These are phyloP conservation scores for Philhelius pedissequus DNA, from an alignment of 2,888 invertebrate species.

Conservation along the genomic window DNA sequence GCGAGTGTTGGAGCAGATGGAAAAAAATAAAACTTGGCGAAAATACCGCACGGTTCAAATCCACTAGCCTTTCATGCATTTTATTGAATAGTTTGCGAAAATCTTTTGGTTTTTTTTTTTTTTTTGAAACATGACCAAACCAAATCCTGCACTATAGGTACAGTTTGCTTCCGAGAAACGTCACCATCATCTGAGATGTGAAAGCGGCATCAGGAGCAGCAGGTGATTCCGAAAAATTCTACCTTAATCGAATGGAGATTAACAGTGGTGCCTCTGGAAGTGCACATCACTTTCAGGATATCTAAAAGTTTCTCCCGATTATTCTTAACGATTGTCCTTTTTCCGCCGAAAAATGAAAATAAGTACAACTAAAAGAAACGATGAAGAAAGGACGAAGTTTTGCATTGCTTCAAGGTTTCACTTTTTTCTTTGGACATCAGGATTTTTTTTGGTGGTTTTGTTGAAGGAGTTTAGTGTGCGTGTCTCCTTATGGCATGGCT, in stretches of 20 bases:
- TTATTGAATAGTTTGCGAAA: constrained; percentile 56
- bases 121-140: neutral
- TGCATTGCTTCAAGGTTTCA: constrained; percentile 53
- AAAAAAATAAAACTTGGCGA: constrained; percentile 2
- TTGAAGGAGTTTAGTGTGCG: constrained; percentile 10
- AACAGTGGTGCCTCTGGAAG: constrained; percentile 32
- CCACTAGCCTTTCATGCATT: constrained; percentile 23
- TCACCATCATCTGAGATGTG: constrained; percentile 13
- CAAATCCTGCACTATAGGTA: neutral
- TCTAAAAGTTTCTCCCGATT: constrained; percentile 66
- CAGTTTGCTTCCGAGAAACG: neutral
- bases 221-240: constrained; percentile 43
- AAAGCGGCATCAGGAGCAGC: constrained; percentile 35
- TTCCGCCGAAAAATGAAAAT: constrained; percentile 33
- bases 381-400: constrained; percentile 54
- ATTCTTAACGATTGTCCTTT: constrained; percentile 54
- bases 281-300: constrained; percentile 59
- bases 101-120: constrained; percentile 2
- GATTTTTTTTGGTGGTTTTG: neutral
- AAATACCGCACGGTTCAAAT: constrained; percentile 51
- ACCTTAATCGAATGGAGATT: constrained; percentile 61
- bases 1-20: neutral
- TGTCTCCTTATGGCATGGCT: constrained; percentile 31
- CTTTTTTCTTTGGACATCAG: constrained; percentile 61
- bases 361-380: constrained; percentile 1